A percentile compares a stretch with the other conserved stretches of the same genome.
phyloP scores from a whole-genome alignment of 30 jellyfish, hydroid and myxozoan genomes.

The Mastigias papua region DNA sequence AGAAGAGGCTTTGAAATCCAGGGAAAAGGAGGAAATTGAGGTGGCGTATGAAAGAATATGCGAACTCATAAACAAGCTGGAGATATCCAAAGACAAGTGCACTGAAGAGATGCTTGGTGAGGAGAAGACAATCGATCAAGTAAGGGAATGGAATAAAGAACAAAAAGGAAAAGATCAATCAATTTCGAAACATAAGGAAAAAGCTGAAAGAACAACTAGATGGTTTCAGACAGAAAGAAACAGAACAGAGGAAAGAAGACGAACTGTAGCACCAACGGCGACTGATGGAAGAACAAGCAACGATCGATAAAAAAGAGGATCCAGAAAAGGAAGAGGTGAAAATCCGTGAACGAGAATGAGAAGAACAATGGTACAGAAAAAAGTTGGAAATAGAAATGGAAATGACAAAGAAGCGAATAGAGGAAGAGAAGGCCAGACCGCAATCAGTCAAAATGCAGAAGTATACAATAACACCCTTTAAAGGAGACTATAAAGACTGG shows the following conservation, averaged over 20 bases:
- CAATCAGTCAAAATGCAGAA: slow-evolving; percentile 58
- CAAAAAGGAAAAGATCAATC: slow-evolving; percentile 46
- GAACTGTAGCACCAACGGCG: slow-evolving; percentile 72
- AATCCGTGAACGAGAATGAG: slow-evolving; percentile 48
- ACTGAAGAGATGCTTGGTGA: slow-evolving; percentile 35
- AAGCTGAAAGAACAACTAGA: slow-evolving; percentile 54
- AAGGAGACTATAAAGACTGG: slow-evolving; percentile 81
- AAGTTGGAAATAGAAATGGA: slow-evolving; percentile 45
- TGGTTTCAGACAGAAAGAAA: slow-evolving; percentile 11
- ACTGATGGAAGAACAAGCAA: slow-evolving; percentile 44
- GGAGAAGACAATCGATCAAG: slow-evolving; percentile 48
- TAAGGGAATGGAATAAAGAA: slow-evolving; percentile 62
- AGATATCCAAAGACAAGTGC: slow-evolving; percentile 16
- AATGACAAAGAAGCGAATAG: slow-evolving; percentile 6
- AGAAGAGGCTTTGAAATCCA: slow-evolving; percentile 48
- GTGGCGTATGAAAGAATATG: slow-evolving; percentile 39
- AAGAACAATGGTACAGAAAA: slow-evolving; percentile 20
- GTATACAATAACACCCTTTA: slow-evolving; percentile 69
- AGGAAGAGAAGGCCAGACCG: slow-evolving; percentile 24
- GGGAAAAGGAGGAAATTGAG: slow-evolving; percentile 62
- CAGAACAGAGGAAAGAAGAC: slow-evolving; percentile 47
- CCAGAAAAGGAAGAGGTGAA: slow-evolving; percentile 53
- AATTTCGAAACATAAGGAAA: slow-evolving; percentile 40
- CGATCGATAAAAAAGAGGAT: slow-evolving; percentile 27
- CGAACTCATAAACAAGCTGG: slow-evolving; percentile 27